These are phyloP conservation scores for Plecotus auritus DNA, from an alignment of 2,113 vertebrate species.

Conservation along the genomic window DNA sequence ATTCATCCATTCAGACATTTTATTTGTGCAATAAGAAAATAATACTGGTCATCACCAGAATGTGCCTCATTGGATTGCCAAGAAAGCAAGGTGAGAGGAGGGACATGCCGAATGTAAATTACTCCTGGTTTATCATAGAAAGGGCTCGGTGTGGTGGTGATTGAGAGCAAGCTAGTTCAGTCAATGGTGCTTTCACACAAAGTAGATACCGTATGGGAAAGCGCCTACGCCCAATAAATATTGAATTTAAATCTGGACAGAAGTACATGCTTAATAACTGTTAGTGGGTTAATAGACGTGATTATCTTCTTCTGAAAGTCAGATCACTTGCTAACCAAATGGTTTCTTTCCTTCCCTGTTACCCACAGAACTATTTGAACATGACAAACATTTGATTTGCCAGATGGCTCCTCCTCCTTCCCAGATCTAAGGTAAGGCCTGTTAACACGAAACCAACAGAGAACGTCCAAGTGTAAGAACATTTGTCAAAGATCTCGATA, in stretches of 20 bases:
- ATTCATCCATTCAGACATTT: neutral
- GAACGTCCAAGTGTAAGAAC: neutral
- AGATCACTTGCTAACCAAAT: neutral
- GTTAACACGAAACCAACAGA: neutral
- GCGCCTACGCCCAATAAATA: neutral
- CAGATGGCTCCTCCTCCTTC: neutral
- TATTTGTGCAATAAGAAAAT: neutral
- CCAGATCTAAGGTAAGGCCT: neutral
- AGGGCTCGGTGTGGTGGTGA: neutral
- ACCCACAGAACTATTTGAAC: slow-evolving; percentile 37
- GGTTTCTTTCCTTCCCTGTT: neutral
- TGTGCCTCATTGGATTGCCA: neutral
- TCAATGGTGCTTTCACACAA: neutral
- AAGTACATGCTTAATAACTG: neutral
- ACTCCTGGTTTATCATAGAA: neutral
- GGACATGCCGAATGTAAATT: neutral
- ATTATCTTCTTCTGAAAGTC: slow-evolving; percentile 22
- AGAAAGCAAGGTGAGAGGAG: neutral
- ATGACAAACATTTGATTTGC: neutral
- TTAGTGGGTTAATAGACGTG: neutral
- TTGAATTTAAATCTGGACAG: neutral
- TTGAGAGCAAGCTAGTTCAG: neutral
- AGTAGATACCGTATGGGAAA: neutral
- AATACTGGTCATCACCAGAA: neutral
- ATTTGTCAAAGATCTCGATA: slow-evolving; percentile 38